A percentile compares a stretch with the other conserved stretches of the same genome.
Evolutionary conservation across 1,140 invertebrate species (phyloP).

Genomic region (Drosophila biarmipes): DNA sequence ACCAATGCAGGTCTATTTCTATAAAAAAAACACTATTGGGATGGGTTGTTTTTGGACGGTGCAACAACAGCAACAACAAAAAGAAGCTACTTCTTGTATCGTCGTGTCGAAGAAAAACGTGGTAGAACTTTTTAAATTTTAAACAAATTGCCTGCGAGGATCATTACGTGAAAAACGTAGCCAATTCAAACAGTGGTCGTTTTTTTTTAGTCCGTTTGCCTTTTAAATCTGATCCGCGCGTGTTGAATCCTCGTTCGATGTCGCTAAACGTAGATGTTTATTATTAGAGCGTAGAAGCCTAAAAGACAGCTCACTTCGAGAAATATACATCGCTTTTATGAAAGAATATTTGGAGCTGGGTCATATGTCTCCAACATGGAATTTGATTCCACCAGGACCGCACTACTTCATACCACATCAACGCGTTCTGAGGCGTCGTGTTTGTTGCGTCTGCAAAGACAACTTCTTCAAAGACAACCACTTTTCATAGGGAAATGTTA

Average conservation of each 20-base stretch:
- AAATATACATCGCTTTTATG: too few relatives aligned
- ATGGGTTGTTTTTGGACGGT: too few relatives aligned
- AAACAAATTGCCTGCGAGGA: too few relatives aligned
- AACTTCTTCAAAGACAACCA: background rate
- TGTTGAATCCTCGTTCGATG: background rate
- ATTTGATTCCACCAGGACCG: too few relatives aligned
- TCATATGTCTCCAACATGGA: too few relatives aligned
- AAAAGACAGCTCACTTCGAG: background rate
- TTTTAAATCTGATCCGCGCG: constrained; percentile 1
- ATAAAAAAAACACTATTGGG: background rate
- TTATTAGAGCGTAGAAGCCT: background rate
- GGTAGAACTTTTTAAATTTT: background rate
- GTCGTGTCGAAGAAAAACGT: background rate
- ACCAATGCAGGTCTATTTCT: background rate
- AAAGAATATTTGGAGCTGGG: too few relatives aligned
- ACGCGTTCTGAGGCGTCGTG: background rate
- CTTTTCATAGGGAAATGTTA: too few relatives aligned
- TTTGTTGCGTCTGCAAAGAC: background rate
- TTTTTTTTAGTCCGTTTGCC: constrained; percentile 1
- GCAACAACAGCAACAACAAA: too few relatives aligned
- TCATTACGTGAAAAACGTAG: background rate
- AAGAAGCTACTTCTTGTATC: background rate
- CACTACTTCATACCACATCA: too few relatives aligned
- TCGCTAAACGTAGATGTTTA: background rate
- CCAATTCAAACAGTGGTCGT: background rate